Percentiles rank a stretch among this genome's conserved stretches.
These are phyloP conservation scores for Anodontia alba DNA, from an alignment of 2,888 invertebrate species.

Conservation along the genomic window DNA sequence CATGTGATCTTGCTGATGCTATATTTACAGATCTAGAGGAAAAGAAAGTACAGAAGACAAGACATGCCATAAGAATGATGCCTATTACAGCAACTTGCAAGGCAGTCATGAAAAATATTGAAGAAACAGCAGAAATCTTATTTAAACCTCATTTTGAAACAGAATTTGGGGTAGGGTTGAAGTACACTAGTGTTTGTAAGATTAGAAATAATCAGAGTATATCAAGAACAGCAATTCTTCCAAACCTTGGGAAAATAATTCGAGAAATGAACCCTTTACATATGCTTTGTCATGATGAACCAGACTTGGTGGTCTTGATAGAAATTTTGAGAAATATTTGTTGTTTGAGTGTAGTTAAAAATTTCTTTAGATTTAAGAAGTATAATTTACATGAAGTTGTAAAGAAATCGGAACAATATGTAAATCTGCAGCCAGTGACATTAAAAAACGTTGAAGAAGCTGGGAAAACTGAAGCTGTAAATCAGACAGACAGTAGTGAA, in stretches of 20 bases:
- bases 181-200: constrained; percentile 78
- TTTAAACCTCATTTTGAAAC: constrained; percentile 90
- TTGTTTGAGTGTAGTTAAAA: constrained; percentile 91
- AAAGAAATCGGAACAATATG: constrained; percentile 26
- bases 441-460: not conserved
- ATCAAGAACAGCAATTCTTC: constrained; percentile 87
- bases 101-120: constrained; percentile 92
- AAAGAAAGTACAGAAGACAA: constrained; percentile 90
- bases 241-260: constrained; percentile 90
- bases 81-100: constrained; percentile 92
- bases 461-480: not conserved
- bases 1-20: constrained; percentile 89
- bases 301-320: constrained; percentile 91
- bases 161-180: constrained; percentile 62
- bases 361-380: constrained; percentile 92
- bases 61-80: constrained; percentile 91
- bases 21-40: constrained; percentile 91
- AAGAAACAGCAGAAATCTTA: constrained; percentile 88
- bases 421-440: not conserved
- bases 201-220: constrained; percentile 85
- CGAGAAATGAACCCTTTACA: constrained; percentile 88
- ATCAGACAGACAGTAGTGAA: no score
- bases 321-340: constrained; percentile 93
- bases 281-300: constrained; percentile 89
- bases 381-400: constrained; percentile 91